phyloP scores from a whole-genome alignment of 2,113 vertebrate species.

The Canis aureus region DNA sequence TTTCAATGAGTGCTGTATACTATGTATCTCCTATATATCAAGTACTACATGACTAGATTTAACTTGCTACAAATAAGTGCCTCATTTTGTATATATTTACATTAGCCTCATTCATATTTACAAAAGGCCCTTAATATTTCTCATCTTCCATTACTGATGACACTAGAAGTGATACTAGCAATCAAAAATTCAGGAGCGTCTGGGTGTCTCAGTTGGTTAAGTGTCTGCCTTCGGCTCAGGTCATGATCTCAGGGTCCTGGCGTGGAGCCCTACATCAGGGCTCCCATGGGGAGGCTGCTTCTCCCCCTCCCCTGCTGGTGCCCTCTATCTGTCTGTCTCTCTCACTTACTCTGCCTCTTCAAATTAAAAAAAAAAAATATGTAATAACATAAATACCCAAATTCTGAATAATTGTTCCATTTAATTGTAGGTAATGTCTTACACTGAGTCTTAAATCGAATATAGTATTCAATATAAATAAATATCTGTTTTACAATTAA shows the following conservation, averaged over 20 bases:
- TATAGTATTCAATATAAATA: background rate
- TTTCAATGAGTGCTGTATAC: background rate
- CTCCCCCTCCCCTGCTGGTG: too few species aligned
- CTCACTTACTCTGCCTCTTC: too few species aligned
- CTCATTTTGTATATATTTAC: background rate
- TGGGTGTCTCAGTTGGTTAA: too few species aligned
- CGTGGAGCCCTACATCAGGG: too few species aligned
- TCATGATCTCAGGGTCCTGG: too few species aligned
- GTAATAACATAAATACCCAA: background rate
- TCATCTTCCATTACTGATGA: background rate
- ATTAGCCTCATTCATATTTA: background rate
- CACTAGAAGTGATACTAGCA: background rate
- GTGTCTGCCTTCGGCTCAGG: too few species aligned
- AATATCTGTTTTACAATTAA: background rate
- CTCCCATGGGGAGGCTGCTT: too few species aligned
- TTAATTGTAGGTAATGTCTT: background rate
- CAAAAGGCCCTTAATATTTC: background rate
- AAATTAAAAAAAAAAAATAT: background rate
- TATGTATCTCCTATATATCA: background rate
- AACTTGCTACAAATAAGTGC: background rate
- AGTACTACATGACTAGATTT: background rate
- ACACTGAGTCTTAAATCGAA: background rate
- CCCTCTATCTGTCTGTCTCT: too few species aligned
- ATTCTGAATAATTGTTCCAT: conserved; percentile 36
- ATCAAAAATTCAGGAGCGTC: background rate